Conservation (phyloP, 2,797 vertebrate genomes). For the Lophius americanus region DNA sequence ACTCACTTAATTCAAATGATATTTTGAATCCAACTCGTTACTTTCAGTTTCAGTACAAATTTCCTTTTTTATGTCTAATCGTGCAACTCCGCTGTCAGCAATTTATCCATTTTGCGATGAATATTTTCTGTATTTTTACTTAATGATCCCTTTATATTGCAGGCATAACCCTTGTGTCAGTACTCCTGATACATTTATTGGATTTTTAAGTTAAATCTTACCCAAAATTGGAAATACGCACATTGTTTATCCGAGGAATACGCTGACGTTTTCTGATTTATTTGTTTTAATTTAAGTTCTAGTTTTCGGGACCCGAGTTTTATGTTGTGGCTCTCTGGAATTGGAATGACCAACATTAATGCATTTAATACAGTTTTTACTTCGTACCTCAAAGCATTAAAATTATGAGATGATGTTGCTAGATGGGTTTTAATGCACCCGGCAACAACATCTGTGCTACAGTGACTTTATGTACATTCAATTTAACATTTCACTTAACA, state of each 20-base stretch:
- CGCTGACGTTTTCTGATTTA: no score
- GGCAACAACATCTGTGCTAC: constrained; percentile 10
- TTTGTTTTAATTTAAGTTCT: background rate
- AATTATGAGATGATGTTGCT: background rate
- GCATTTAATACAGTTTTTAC: background rate
- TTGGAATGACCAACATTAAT: background rate
- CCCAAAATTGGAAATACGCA: no score
- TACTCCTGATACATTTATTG: background rate
- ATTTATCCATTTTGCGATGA: no score
- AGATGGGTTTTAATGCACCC: constrained; percentile 4
- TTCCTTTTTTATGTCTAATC: no score
- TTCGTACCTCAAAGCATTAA: background rate
- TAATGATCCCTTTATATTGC: no score
- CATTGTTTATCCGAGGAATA: no score
- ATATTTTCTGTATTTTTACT: background rate
- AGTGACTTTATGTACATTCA: constrained; percentile 6
- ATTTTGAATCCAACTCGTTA: no score
- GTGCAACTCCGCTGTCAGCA: no score
- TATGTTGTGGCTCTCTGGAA: background rate
- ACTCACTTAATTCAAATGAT: no score
- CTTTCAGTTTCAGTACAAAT: no score
- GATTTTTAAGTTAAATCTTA: background rate
- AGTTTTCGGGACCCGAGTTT: constrained; percentile 8
- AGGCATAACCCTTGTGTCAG: no score
- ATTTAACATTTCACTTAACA: background rate